phyloP scores from a whole-genome alignment of 2,888 invertebrate species.

The Apamea anceps region DNA sequence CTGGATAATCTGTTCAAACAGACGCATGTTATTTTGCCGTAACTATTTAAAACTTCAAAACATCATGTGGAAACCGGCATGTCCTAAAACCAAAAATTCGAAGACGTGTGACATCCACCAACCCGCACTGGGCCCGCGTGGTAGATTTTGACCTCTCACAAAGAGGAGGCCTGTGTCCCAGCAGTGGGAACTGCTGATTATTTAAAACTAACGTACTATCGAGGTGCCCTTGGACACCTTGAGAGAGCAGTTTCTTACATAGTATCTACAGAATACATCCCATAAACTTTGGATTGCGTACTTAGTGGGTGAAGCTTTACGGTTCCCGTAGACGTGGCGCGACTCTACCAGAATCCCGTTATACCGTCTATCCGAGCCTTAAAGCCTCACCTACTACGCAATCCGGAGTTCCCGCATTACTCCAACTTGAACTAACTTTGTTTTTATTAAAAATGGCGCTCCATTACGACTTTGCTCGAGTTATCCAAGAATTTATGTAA shows the following conservation, averaged over 20 bases:
- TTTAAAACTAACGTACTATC: not conserved
- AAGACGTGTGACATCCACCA: not conserved
- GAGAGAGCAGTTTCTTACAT: not conserved
- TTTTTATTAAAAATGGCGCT: slow-evolving; percentile 16
- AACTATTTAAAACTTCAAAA: not conserved
- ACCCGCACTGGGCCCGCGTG: not conserved
- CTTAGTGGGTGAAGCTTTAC: too few species aligned
- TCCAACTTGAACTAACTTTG: not conserved
- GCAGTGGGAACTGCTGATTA: not conserved
- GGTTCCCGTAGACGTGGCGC: not conserved
- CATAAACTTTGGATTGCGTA: not conserved
- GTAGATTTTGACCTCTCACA: not conserved
- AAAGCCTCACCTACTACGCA: not conserved
- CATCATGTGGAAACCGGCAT: not conserved
- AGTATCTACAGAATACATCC: not conserved
- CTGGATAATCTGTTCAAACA: slow-evolving; percentile 9
- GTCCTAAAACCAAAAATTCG: not conserved
- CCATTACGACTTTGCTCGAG: slow-evolving; percentile 3
- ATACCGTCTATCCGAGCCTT: not conserved
- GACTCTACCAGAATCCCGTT: not conserved
- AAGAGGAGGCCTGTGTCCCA: not conserved
- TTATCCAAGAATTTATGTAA: slow-evolving; percentile 3
- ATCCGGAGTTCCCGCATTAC: slow-evolving; percentile 1
- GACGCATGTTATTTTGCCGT: not conserved
- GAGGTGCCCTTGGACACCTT: not conserved